These are phyloP conservation scores for Eretmocerus hayati DNA, from an alignment of 2,888 invertebrate species.

Conservation along the genomic window DNA sequence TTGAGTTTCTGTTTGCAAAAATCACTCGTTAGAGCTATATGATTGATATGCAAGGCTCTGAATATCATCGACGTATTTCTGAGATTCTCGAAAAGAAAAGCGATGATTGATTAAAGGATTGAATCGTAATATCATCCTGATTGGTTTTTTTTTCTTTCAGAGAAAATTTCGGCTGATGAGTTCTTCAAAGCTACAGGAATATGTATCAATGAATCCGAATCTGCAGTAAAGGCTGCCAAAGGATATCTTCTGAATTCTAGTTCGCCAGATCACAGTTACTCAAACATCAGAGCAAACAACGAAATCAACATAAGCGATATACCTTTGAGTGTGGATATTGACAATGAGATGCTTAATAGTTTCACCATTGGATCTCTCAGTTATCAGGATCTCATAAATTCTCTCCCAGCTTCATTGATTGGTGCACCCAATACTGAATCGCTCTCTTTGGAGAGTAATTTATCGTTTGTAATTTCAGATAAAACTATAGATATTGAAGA, in stretches of 20 bases:
- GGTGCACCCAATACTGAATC: conserved; percentile 11
- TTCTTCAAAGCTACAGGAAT: conserved; percentile 22
- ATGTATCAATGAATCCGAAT: conserved; percentile 18
- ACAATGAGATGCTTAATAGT: conserved; percentile 13
- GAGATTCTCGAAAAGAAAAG: too few species aligned
- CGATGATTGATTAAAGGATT: too few species aligned
- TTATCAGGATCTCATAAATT: conserved; percentile 20
- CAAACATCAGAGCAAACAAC: conserved; percentile 12
- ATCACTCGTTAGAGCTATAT: too few species aligned
- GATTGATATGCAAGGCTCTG: too few species aligned
- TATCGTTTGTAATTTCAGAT: conserved; percentile 16
- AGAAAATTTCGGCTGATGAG: conserved; percentile 23
- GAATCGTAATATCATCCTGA: too few species aligned
- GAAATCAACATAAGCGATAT: conserved; percentile 2
- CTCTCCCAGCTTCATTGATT: conserved; percentile 14
- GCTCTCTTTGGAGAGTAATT: conserved; percentile 10
- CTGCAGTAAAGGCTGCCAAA: conserved; percentile 15
- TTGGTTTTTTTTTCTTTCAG: conserved; percentile 14
- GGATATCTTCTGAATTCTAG: conserved; percentile 15
- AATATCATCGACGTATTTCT: too few species aligned
- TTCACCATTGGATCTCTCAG: conserved; percentile 17
- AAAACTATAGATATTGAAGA: conserved; percentile 11
- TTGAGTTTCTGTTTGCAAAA: too few species aligned
- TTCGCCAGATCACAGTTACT: conserved; percentile 14
- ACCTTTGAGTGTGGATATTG: conserved; percentile 9